phyloP scores from a whole-genome alignment of 2,113 vertebrate species.

The Pagrus major region DNA sequence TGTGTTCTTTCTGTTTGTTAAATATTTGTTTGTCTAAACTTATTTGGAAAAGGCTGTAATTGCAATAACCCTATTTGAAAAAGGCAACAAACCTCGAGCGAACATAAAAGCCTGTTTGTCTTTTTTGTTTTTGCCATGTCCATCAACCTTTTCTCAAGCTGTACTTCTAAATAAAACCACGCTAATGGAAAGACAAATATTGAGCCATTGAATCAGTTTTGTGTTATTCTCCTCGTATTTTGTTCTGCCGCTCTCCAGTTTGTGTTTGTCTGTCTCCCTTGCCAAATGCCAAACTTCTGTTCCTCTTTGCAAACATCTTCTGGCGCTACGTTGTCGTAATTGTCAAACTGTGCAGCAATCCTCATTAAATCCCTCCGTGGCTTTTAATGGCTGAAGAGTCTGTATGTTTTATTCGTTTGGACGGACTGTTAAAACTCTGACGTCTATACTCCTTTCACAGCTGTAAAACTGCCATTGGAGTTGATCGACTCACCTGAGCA shows the following conservation, averaged over 20 bases:
- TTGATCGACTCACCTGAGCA: conserved; percentile 16
- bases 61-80: too few relatives aligned
- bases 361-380: conserved; percentile 3
- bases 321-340: conserved; percentile 13
- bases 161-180: too few relatives aligned
- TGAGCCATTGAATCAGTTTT: not conserved
- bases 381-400: not conserved
- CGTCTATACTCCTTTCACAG: not conserved
- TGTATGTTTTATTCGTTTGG: not conserved
- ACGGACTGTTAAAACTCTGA: not conserved
- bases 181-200: too few relatives aligned
- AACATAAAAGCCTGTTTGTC: too few relatives aligned
- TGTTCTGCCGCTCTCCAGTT: too few relatives aligned
- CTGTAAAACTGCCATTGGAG: not conserved
- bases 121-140: too few relatives aligned
- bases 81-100: too few relatives aligned
- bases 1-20: too few relatives aligned
- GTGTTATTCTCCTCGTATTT: conserved; percentile 18
- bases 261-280: not conserved
- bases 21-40: too few relatives aligned
- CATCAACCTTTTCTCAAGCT: too few relatives aligned
- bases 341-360: not conserved
- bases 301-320: conserved; percentile 12
- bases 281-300: not conserved
- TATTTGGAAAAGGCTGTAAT: too few relatives aligned